Conservation (phyloP, 2,113 vertebrate genomes). For the Alosa alosa region DNA sequence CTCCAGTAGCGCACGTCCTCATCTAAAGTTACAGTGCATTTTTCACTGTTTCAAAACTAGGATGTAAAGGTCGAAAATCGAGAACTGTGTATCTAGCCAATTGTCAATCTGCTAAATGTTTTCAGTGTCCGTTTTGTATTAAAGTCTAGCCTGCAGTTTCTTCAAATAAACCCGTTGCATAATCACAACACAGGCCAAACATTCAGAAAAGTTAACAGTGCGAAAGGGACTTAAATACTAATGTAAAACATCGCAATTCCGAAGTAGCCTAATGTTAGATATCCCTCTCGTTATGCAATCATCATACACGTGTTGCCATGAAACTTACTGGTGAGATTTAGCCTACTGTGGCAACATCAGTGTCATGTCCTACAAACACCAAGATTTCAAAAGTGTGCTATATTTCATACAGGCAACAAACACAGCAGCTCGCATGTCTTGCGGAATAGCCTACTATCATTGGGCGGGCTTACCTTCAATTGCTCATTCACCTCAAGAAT, state of each 20-base stretch:
- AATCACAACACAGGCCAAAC: neutral
- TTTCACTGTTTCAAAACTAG: neutral
- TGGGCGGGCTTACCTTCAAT: constrained; percentile 59
- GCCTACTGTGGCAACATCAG: neutral
- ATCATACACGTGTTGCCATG: neutral
- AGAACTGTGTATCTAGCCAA: neutral
- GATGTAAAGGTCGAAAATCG: neutral
- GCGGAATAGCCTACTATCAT: constrained; percentile 8
- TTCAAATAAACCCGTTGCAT: neutral
- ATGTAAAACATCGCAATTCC: neutral
- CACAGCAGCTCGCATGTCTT: neutral
- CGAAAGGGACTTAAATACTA: neutral
- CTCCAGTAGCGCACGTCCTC: neutral
- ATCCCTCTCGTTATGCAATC: neutral
- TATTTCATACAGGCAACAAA: neutral
- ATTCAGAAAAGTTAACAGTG: neutral
- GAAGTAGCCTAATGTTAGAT: neutral
- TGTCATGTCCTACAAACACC: neutral
- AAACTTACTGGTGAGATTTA: neutral
- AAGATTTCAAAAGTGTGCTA: constrained; percentile 10
- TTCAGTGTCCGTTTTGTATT: neutral
- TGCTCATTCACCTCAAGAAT: constrained; percentile 50
- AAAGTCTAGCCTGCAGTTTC: neutral
- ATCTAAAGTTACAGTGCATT: neutral
- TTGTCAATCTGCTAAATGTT: neutral